phyloP scores from a whole-genome alignment of 2,888 invertebrate species.

The Psylliodes chrysocephalus region DNA sequence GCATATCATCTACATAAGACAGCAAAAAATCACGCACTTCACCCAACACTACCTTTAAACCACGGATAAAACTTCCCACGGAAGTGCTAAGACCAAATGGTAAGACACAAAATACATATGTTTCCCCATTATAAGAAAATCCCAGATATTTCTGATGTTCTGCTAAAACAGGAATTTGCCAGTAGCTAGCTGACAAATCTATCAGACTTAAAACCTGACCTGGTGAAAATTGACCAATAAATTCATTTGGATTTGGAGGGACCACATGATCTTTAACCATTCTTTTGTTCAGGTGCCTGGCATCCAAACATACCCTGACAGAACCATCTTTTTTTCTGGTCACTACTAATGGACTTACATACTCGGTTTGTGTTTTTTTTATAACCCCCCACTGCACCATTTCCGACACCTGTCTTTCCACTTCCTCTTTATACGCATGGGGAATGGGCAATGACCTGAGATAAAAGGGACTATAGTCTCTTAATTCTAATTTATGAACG shows the following conservation, averaged over 20 bases:
- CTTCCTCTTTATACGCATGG: background rate
- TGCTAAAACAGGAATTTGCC: constrained; percentile 38
- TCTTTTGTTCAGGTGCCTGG: background rate
- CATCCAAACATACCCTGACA: constrained; percentile 12
- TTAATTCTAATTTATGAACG: no score
- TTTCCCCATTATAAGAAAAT: constrained; percentile 36
- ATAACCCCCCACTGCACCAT: constrained; percentile 27
- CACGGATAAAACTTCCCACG: background rate
- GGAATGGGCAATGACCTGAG: background rate
- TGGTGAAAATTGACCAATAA: background rate
- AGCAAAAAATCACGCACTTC: no score
- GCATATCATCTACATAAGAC: background rate
- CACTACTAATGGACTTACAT: background rate
- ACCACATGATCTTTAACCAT: constrained; percentile 14
- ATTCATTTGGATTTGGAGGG: constrained; percentile 7
- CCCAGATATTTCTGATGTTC: constrained; percentile 37
- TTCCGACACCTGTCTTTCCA: constrained; percentile 3
- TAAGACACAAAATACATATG: constrained; percentile 27
- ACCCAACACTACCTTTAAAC: background rate
- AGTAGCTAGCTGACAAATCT: constrained; percentile 32
- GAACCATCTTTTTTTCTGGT: background rate
- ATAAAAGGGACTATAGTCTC: no score
- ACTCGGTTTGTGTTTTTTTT: background rate
- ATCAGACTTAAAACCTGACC: constrained; percentile 26
- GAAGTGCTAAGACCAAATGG: background rate